Conservation (phyloP, 1,140 invertebrate species). For the Ditylenchus dipsaci region DNA sequence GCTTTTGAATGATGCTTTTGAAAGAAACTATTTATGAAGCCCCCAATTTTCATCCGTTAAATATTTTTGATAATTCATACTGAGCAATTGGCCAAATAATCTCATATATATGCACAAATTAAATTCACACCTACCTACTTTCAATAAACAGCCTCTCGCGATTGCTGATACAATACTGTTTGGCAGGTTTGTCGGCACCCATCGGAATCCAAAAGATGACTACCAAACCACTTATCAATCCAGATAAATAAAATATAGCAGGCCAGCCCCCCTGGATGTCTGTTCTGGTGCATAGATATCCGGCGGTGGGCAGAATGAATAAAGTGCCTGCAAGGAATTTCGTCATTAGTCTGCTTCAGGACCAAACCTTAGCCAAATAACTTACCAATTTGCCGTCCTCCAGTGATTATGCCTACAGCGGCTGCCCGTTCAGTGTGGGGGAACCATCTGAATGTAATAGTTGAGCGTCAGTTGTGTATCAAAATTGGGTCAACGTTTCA, state of each 20-base stretch:
- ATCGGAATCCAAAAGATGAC: conserved; percentile 55
- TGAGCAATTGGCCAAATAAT: too few species aligned
- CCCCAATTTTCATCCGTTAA: too few species aligned
- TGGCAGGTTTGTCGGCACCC: conserved; percentile 55
- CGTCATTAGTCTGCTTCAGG: too few species aligned
- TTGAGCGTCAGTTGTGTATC: too few species aligned
- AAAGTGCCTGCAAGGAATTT: conserved; percentile 49
- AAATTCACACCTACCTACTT: conserved; percentile 41
- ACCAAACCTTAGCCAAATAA: conserved; percentile 11
- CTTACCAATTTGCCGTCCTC: conserved; percentile 53
- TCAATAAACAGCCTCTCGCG: conserved; percentile 53
- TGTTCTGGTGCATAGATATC: conserved; percentile 55
- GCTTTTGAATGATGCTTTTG: too few species aligned
- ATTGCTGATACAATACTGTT: conserved; percentile 54
- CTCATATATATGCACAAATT: too few species aligned
- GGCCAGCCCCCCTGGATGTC: conserved; percentile 55
- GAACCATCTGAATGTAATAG: conserved; percentile 1
- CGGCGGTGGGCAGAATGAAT: conserved; percentile 56
- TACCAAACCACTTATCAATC: conserved; percentile 46
- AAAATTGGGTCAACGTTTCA: too few species aligned
- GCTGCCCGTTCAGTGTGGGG: conserved; percentile 38
- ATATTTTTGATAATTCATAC: too few species aligned
- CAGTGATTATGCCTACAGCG: conserved; percentile 57
- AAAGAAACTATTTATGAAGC: too few species aligned
- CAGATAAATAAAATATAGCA: conserved; percentile 54